Evolutionary conservation across 2,113 vertebrate species (phyloP).

Genomic region (Laticauda laticaudata): DNA sequence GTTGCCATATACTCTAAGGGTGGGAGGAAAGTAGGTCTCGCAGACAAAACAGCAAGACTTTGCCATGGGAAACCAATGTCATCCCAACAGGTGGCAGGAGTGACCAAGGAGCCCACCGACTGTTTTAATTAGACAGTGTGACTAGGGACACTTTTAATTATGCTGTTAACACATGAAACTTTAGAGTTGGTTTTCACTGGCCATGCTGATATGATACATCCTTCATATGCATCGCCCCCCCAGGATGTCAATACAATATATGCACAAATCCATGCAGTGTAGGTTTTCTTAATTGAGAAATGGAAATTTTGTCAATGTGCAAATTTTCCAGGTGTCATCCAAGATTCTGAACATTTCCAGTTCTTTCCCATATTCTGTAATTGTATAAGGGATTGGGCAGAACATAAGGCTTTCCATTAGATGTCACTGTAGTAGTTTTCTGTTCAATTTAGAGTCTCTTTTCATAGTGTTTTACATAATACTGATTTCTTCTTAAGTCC

Average conservation of each 20-base stretch:
- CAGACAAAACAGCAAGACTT: too few relatives aligned
- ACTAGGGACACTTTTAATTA: too few relatives aligned
- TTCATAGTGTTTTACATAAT: neutral
- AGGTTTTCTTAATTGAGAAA: neutral
- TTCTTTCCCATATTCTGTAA: neutral
- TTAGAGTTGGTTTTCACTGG: too few relatives aligned
- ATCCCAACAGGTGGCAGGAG: too few relatives aligned
- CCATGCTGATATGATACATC: too few relatives aligned
- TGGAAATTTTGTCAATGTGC: neutral
- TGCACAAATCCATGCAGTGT: neutral
- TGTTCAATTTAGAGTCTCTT: neutral
- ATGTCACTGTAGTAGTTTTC: slow-evolving; percentile 28
- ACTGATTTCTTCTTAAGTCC: neutral
- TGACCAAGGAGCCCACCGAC: too few relatives aligned
- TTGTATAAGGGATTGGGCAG: neutral
- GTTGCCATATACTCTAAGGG: too few relatives aligned
- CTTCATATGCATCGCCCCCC: neutral
- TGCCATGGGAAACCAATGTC: too few relatives aligned
- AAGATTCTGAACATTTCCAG: neutral
- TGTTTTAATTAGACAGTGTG: too few relatives aligned
- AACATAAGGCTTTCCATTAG: slow-evolving; percentile 42
- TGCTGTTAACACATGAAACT: too few relatives aligned
- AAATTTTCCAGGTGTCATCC: neutral
- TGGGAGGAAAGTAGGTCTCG: too few relatives aligned
- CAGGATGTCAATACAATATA: neutral